Evolutionary conservation across 2,113 vertebrate genomes (phyloP), one percentile per base, ranked within the genome.

Genomic region (Peromyscus leucopus): DNA sequence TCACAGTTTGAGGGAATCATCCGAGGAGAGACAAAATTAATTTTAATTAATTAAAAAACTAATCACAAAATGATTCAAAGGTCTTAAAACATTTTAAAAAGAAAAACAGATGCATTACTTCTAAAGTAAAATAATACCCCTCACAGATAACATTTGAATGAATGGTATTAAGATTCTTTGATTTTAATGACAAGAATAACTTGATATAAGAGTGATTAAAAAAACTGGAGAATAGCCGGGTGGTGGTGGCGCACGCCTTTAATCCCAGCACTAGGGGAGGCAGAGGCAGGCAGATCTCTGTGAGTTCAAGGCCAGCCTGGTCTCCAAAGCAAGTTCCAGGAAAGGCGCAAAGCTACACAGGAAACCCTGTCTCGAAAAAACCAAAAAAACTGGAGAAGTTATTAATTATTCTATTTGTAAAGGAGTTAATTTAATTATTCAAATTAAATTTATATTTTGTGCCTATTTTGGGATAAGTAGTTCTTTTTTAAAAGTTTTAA

Each of bases 401-500:
- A 55, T 65, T 8, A 76, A 75, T 75, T 91, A 91, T 57, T 72
- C 28, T 82, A 1, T 86, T 93, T 97, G 92, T 57, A 17, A 88
- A 96, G 9, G 11, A 5, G 8, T 7, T 57, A 71, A 83, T 48
- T 48, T 48, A 31, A 83, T 59, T 83, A 87, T 79, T 84, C 91
- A 89, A 87, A 55, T 10, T 33, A 83, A 83, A 91, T 7, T 65
- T 91, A 72, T 11, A 57, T 61, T 91, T 91, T 86, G 1, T 17
- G 2, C 21, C 22, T 39, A 89, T 61, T 94, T 95, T 96, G 71
- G 90, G 86, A 71, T 36, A 91, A 88, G 72, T 78, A 0, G 28
- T 51, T 33, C 11, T 76, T 76, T 74, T 76, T 26, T 13, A 42
- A 42, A 76, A 26, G 5, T 26, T 76, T 76, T 76, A 46, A 26